These are phyloP conservation scores for Mustelus asterias DNA, from an alignment of 2,113 vertebrate species.

Conservation along the genomic window DNA sequence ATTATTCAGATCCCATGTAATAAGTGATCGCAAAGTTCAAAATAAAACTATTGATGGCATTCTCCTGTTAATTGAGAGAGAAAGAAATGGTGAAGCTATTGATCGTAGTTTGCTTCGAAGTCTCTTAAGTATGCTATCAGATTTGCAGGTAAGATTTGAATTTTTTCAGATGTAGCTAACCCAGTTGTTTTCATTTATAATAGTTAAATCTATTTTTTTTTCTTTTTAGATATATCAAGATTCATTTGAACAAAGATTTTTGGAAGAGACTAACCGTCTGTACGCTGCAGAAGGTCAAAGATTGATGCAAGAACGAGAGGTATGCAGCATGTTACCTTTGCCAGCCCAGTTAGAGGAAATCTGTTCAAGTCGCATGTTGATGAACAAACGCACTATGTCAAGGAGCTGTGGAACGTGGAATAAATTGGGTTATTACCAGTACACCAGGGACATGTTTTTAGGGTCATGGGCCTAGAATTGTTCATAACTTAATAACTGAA, in stretches of 20 bases:
- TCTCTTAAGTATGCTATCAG: slow-evolving; percentile 95
- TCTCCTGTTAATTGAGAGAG: slow-evolving; percentile 87
- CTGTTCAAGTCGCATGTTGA: not conserved
- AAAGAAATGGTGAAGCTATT: slow-evolving; percentile 89
- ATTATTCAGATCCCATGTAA: slow-evolving; percentile 95
- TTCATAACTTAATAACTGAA: slow-evolving; percentile 96
- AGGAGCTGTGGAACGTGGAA: not conserved
- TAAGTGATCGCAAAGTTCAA: slow-evolving; percentile 95
- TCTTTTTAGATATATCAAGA: slow-evolving; percentile 95
- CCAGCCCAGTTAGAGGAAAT: not conserved
- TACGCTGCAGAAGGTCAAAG: slow-evolving; percentile 95
- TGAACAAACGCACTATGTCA: not conserved
- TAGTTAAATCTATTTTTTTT: not conserved
- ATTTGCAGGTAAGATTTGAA: slow-evolving; percentile 75
- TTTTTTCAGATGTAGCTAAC: not conserved
- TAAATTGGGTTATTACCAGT: not conserved
- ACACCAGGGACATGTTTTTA: slow-evolving; percentile 47
- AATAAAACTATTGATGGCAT: slow-evolving; percentile 97
- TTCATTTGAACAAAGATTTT: slow-evolving; percentile 92
- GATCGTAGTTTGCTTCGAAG: slow-evolving; percentile 91
- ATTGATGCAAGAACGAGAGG: slow-evolving; percentile 98
- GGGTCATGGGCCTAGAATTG: slow-evolving; percentile 96
- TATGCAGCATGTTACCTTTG: slow-evolving; percentile 52
- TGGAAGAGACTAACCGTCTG: slow-evolving; percentile 94
- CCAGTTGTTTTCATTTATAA: not conserved